Evolutionary conservation across 2,888 invertebrate species (phyloP).

Genomic region (Odontothrips loti): DNA sequence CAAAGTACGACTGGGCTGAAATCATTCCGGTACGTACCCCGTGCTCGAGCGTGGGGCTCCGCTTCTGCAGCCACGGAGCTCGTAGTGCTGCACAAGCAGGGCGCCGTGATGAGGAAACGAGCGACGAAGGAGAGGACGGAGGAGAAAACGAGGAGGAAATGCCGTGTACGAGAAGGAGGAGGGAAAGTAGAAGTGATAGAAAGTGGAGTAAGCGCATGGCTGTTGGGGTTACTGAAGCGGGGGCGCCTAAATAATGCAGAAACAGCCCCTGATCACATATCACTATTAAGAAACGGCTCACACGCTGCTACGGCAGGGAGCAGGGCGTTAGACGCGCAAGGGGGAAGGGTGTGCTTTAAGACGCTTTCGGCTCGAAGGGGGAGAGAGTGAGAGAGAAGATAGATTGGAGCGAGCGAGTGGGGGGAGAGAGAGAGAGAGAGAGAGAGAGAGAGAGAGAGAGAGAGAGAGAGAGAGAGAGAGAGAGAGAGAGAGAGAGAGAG

Average conservation of each 20-base stretch:
- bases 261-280: slow-evolving; percentile 2
- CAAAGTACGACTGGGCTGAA: no score
- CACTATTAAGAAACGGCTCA: slow-evolving; percentile 5
- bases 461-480: background rate
- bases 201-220: background rate
- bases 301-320: background rate
- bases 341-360: background rate
- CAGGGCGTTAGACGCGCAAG: background rate
- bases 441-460: background rate
- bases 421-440: no score
- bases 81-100: background rate
- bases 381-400: background rate
- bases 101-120: background rate
- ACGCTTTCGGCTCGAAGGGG: background rate
- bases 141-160: background rate
- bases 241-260: background rate
- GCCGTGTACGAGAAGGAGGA: no score
- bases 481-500: no score
- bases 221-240: background rate
- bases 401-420: background rate
- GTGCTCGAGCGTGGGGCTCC: no score
- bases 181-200: no score
- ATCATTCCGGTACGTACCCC: no score
- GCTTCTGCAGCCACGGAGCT: background rate
- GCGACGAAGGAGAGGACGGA: background rate